These are phyloP conservation scores for Gallinago nigripennis DNA, from an alignment of 2,797 vertebrate species.

Conservation along the genomic window DNA sequence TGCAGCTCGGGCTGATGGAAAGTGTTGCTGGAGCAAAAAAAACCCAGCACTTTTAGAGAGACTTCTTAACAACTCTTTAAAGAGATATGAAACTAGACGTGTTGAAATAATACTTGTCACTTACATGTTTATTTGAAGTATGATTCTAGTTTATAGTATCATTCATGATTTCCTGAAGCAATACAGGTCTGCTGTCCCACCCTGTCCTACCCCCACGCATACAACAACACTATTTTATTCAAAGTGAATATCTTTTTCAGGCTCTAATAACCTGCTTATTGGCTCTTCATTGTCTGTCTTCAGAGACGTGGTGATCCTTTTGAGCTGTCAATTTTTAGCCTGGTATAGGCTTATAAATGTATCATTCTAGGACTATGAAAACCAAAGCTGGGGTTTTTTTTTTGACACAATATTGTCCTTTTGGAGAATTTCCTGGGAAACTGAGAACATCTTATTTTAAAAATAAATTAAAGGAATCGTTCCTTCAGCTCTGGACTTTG, in stretches of 20 bases:
- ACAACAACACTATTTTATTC: background rate
- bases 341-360: background rate
- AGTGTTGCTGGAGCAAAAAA: background rate
- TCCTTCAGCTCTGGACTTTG: background rate
- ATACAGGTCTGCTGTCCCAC: background rate
- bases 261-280: background rate
- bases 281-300: background rate
- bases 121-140: background rate
- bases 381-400: background rate
- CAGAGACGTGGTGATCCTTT: background rate
- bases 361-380: background rate
- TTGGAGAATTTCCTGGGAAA: background rate
- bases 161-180: background rate
- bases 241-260: background rate
- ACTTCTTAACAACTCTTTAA: background rate
- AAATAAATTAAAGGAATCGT: background rate
- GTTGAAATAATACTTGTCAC: constrained; percentile 20
- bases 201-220: background rate
- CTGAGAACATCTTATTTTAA: background rate
- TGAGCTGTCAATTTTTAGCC: background rate
- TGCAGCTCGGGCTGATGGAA: background rate
- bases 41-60: background rate
- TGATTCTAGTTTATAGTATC: background rate
- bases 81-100: background rate
- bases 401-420: background rate